A percentile compares a stretch with the other conserved stretches of the same genome.
phyloP scores from a whole-genome alignment of 1,140 invertebrate species.

The Drosophila ercepeae region DNA sequence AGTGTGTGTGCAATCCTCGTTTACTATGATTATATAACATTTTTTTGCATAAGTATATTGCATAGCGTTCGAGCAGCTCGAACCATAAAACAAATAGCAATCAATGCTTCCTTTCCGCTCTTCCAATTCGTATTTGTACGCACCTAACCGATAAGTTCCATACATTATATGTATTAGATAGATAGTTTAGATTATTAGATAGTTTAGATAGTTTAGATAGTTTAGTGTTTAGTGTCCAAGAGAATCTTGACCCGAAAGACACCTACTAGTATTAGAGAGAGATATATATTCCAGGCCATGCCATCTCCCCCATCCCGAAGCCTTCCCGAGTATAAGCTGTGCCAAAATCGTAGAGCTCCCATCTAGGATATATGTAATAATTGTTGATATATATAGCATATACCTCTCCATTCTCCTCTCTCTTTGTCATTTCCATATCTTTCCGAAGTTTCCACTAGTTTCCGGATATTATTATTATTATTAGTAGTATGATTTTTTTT shows the following conservation, averaged over 20 bases:
- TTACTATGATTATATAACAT: conserved; percentile 37
- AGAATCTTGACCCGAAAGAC: conserved; percentile 37
- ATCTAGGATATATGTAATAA: conserved; percentile 19
- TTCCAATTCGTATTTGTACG: conserved; percentile 36
- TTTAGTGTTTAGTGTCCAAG: conserved; percentile 3
- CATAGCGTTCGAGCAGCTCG: conserved; percentile 73
- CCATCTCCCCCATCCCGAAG: conserved; percentile 3
- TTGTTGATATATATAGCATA: conserved; percentile 23
- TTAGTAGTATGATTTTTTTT: not conserved
- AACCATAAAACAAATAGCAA: conserved; percentile 71
- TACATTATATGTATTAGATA: conserved; percentile 33
- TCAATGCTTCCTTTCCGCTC: conserved; percentile 45
- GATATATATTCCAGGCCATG: conserved; percentile 6
- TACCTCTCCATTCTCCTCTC: conserved; percentile 5
- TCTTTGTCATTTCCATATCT: conserved; percentile 1
- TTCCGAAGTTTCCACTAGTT: not conserved
- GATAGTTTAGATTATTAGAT: not conserved
- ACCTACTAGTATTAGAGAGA: conserved; percentile 47
- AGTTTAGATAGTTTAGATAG: not conserved
- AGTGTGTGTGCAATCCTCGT: conserved; percentile 80
- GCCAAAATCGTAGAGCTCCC: conserved; percentile 54
- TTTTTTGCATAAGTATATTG: conserved; percentile 44
- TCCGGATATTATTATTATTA: too few relatives aligned
- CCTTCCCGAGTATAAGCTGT: conserved; percentile 50
- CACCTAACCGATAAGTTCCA: conserved; percentile 10